Evolutionary conservation across 1,140 invertebrate species (phyloP).

Genomic region (Myzus persicae): DNA sequence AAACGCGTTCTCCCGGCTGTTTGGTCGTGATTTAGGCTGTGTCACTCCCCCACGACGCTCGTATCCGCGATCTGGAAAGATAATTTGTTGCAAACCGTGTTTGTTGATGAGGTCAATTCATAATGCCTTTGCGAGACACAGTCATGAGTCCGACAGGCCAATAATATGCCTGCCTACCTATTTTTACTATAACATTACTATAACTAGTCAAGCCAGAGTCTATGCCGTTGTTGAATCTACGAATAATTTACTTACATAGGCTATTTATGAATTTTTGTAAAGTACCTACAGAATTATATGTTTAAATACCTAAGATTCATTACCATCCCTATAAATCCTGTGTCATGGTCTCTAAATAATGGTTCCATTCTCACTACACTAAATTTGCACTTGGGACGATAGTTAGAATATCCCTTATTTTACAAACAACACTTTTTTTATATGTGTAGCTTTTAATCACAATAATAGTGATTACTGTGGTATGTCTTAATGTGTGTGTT

Average conservation of each 20-base stretch:
- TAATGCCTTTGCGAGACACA: too few relatives aligned
- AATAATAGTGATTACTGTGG: not conserved
- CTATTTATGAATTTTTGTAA: too few relatives aligned
- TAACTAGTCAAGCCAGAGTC: not conserved
- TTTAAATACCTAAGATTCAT: not conserved
- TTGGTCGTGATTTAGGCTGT: not conserved
- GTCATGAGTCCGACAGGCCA: not conserved
- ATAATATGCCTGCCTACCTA: not conserved
- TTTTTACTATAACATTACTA: not conserved
- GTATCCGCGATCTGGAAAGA: not conserved
- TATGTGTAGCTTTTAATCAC: not conserved
- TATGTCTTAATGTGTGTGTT: not conserved
- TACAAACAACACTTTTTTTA: not conserved
- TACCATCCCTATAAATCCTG: not conserved
- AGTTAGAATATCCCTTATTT: not conserved
- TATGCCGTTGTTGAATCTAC: not conserved
- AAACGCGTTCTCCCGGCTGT: too few relatives aligned
- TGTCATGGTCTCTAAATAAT: not conserved
- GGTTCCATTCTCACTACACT: not conserved
- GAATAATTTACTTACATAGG: not conserved
- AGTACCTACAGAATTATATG: too few relatives aligned
- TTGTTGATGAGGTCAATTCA: not conserved
- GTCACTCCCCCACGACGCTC: not conserved
- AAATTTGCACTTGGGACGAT: not conserved
- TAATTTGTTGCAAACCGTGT: not conserved